Base-by-base conservation (phyloP, 2,797 vertebrate genomes). In the Hyperoplus lanceolatus region DNA sequence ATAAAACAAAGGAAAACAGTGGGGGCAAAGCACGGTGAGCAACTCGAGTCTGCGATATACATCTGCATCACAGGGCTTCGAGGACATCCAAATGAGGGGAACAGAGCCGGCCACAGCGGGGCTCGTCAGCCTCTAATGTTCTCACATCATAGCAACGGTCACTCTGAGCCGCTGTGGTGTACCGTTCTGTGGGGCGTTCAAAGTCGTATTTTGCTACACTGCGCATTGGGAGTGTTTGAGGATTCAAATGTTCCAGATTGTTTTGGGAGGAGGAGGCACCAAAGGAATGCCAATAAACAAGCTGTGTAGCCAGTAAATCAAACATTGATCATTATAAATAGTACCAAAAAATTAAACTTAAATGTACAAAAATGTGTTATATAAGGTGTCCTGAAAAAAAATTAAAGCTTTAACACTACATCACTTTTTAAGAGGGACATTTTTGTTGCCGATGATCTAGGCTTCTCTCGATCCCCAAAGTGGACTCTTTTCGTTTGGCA, bases 11-110 rank as follows among this genome's bases (percentile, higher is more conserved):
- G 10, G 29, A 0, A 13, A 67, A 70, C 85, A 45, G 82, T 79
- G 84, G 49, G 12, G 83, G 86, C 68, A 68, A 45, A 3, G 38
- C 18, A 8, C 46, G 29, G 54, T 21, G 8, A 85, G 78, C 64
- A 75, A 74, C 83, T 79, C 62, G 43, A 56, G 83, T 90, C 89
- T 93, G 92, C 75, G 84, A 80, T 89, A 85, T 76, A 56, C 82
- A 93, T 94, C 86, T 87, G 81, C 81, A 36, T 82, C 70, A 59
- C 66, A 6, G 50, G 55, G 68, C 77, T 77, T 72, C 62, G 16
- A 72, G 73, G 83, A 79, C 62, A 39, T 79, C 82, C 81, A 90
- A 65, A 90, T 51, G 88, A 89, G 84, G 57, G 60, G 75, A 92
- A 54, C 91, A 89, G 90, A 82, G 83, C 48, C n/a, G 11, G 70